Base-by-base conservation (phyloP, 2,797 vertebrate species). In the Rhinogobio ventralis region DNA sequence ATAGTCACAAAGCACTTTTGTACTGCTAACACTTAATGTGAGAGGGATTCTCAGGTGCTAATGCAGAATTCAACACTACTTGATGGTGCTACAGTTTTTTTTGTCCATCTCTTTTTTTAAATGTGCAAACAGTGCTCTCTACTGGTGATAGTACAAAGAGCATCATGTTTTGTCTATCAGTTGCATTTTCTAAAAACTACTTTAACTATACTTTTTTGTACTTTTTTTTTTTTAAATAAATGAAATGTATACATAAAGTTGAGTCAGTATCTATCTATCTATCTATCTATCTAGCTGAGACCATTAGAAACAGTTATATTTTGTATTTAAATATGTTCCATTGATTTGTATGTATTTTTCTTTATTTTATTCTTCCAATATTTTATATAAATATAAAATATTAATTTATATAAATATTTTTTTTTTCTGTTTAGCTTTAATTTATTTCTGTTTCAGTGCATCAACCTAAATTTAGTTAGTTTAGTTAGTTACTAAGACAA, bases 1-100 rank as follows among this genome's bases (percentile, higher is more conserved):
- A 36, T 33, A 73, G 42, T 36, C 19, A 51, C 20, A 8, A 33
- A 74, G 57, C 25, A 36, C 42, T 75, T 45, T 81, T 74, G 1
- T 62, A 33, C 25, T 30, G 13, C 7, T 33, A 72, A 42, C 15
- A 60, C 15, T 71, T 71, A 2, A 55, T 81, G 17, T 71, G 25
- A 71, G 13, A n/a, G 14, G n/a, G 19, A 36, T 33, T 72, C 39
- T 2, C 10, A 46, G 68, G 69, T 73, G 69, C 55, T 72, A 72
- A 64, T 25, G 9, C 7, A 72, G 11, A 68, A 72, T 62, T 73
- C 28, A 62, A 62, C 80, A 82, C 55, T 82, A 55, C 20, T 49
- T 46, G 0, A 10, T 33, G 9, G 28, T 49, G 39, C 42, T 73
- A 33, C 5, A 30, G 17, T 53, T 51, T 71, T 42, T 68, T 8